Percentiles rank a stretch among this genome's conserved stretches.
Conservation (phyloP, 2,888 invertebrate genomes). For the Miltochrista miniata region DNA sequence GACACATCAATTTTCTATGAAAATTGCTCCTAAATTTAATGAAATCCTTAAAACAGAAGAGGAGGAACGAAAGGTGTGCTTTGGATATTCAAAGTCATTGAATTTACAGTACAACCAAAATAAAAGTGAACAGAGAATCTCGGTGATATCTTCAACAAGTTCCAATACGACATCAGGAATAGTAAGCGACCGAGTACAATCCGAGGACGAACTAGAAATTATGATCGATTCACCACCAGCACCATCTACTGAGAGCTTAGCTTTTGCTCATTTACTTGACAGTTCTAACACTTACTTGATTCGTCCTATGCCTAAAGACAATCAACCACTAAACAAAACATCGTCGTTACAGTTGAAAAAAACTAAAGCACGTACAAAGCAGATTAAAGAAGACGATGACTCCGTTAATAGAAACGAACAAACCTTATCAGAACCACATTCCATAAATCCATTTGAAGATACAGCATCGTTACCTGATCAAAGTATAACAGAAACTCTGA, state of each 20-base stretch:
- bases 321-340: slow-evolving; percentile 60
- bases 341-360: slow-evolving; percentile 69
- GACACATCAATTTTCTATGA: slow-evolving; percentile 98
- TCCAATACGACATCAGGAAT: slow-evolving; percentile 99
- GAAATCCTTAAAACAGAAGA: slow-evolving; percentile 93
- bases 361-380: slow-evolving; percentile 58
- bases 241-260: slow-evolving; percentile 93
- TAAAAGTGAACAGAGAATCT: slow-evolving; percentile 91
- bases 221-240: slow-evolving; percentile 93
- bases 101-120: slow-evolving; percentile 85
- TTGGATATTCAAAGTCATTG: slow-evolving; percentile 87
- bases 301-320: slow-evolving; percentile 59
- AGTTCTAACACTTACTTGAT: slow-evolving; percentile 79
- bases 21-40: slow-evolving; percentile 92
- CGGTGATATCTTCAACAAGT: slow-evolving; percentile 95
- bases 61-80: slow-evolving; percentile 88
- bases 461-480: slow-evolving; percentile 67
- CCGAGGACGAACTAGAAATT: slow-evolving; percentile 96
- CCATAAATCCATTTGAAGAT: slow-evolving; percentile 59
- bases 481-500: slow-evolving; percentile 74
- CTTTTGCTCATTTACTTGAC: slow-evolving; percentile 90
- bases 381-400: slow-evolving; percentile 61
- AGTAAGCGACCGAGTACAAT: slow-evolving; percentile 97
- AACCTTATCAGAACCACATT: slow-evolving; percentile 48
- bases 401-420: slow-evolving; percentile 48